Conservation (phyloP, 2,113 vertebrate genomes). For the Salvator merianae region DNA sequence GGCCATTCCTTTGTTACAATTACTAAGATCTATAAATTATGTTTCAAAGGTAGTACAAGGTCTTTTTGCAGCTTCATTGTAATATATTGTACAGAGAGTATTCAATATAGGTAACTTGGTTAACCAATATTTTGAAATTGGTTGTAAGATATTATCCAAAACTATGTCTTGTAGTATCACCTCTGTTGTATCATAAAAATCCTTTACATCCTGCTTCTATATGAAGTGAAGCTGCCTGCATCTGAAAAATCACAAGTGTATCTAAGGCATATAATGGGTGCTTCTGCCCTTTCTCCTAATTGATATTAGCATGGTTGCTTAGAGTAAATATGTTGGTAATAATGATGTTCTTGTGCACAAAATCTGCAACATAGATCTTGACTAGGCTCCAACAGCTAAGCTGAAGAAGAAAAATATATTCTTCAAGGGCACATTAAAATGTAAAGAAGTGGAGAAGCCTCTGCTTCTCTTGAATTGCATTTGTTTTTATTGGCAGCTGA, state of each 20-base stretch:
- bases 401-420: slow-evolving; percentile 19
- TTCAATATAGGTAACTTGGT: too few species aligned
- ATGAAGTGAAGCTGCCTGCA: background rate
- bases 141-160: too few species aligned
- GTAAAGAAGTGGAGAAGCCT: slow-evolving; percentile 18
- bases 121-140: too few species aligned
- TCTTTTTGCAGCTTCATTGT: too few species aligned
- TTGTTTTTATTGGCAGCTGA: slow-evolving; percentile 14
- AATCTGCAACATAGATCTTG: slow-evolving; percentile 37
- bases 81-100: too few species aligned
- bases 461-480: slow-evolving; percentile 27
- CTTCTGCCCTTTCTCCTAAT: background rate
- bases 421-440: slow-evolving; percentile 41
- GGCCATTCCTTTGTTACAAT: too few species aligned
- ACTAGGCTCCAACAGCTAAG: slow-evolving; percentile 3
- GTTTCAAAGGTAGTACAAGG: too few species aligned
- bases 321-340: accelerated
- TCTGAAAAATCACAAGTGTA: background rate
- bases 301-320: background rate
- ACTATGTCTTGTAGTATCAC: too few species aligned
- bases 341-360: background rate
- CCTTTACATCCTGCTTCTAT: background rate
- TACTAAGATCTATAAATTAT: too few species aligned
- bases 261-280: too few species aligned
- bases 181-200: too few species aligned